phyloP scores from a whole-genome alignment of 2,888 invertebrate genomes.

The Alviniconcha strummeri region DNA sequence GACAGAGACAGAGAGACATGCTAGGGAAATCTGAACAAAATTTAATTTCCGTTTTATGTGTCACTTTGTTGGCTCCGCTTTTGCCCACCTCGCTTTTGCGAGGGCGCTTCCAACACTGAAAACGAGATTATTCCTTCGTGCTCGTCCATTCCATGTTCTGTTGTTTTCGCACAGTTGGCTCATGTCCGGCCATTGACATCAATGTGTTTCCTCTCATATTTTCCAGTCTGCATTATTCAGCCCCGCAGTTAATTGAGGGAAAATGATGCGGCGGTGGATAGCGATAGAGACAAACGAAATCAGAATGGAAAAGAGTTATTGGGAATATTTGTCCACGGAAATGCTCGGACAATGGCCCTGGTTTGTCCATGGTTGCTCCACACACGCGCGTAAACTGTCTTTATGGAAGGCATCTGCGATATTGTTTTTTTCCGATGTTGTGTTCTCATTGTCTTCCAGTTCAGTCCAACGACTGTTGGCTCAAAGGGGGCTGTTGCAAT shows the following conservation, averaged over 20 bases:
- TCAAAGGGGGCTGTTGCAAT: too few relatives aligned
- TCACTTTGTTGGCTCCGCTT: too few relatives aligned
- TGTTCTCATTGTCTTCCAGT: too few relatives aligned
- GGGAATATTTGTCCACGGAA: constrained; percentile 27
- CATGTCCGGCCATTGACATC: too few relatives aligned
- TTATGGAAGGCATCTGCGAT: constrained; percentile 19
- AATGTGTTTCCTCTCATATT: too few relatives aligned
- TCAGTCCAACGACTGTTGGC: too few relatives aligned
- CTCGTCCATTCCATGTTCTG: not conserved
- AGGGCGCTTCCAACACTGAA: too few relatives aligned
- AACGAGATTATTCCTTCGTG: too few relatives aligned
- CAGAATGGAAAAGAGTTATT: not conserved
- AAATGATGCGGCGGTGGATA: not conserved
- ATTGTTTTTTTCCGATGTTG: constrained; percentile 10
- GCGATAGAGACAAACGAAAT: constrained; percentile 2
- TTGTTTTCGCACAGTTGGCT: not conserved
- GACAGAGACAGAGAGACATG: not conserved
- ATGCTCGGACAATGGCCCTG: not conserved
- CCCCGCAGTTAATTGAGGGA: not conserved
- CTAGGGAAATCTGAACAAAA: not conserved
- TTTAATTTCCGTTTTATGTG: too few relatives aligned
- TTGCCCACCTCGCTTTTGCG: too few relatives aligned
- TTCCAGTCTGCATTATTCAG: not conserved
- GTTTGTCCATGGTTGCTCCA: constrained; percentile 13
- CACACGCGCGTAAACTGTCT: not conserved